Conservation (phyloP, 2,113 vertebrate species). For the Colaptes auratus region DNA sequence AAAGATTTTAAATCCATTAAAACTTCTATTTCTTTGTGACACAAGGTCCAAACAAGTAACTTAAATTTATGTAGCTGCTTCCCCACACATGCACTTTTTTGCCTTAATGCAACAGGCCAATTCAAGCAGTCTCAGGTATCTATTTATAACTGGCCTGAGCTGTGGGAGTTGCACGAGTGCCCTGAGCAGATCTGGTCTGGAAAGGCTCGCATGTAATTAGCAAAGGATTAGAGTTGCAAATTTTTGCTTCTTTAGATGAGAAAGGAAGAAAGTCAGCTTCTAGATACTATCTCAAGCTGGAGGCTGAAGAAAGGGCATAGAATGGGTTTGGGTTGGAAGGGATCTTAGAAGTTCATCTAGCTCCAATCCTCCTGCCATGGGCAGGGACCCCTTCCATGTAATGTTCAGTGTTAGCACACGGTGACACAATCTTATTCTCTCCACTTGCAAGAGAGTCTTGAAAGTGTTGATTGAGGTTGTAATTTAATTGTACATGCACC, state of each 20-base stretch:
- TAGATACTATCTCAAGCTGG: neutral
- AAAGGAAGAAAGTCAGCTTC: neutral
- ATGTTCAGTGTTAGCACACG: neutral
- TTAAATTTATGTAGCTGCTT: neutral
- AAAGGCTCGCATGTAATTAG: neutral
- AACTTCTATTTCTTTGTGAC: neutral
- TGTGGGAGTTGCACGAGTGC: neutral
- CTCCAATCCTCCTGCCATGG: neutral
- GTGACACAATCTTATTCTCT: neutral
- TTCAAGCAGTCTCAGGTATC: neutral
- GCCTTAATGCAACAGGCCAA: neutral
- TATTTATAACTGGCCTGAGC: neutral
- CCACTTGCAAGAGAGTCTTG: neutral
- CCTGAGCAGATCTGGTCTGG: neutral
- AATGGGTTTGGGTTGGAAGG: neutral
- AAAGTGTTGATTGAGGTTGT: neutral
- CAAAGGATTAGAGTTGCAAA: neutral
- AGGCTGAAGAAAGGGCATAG: neutral
- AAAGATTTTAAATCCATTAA: neutral
- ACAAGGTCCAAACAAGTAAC: fast-evolving
- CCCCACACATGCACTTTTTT: neutral
- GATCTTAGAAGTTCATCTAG: neutral
- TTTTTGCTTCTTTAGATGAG: neutral
- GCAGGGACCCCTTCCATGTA: neutral
- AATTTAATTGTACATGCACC: neutral